Percentiles rank a stretch among this genome's conserved stretches.
Conservation (phyloP, 2,797 vertebrate species). For the Zalophus californianus region DNA sequence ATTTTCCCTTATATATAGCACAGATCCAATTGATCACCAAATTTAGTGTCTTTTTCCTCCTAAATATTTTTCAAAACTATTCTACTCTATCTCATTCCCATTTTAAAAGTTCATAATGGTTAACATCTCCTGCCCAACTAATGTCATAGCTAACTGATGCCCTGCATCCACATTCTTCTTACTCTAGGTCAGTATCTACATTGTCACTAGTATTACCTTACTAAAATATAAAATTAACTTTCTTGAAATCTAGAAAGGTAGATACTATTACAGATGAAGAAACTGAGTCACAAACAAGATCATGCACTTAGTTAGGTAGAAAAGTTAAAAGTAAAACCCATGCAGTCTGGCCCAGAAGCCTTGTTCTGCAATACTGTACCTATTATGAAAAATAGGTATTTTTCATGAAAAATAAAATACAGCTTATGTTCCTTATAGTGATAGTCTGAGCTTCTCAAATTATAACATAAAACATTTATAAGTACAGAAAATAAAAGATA, state of each 20-base stretch:
- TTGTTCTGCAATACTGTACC: background rate
- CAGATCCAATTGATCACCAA: background rate
- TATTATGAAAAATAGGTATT: background rate
- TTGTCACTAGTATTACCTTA: background rate
- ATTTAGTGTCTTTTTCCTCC: background rate
- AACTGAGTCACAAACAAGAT: background rate
- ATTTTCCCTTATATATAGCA: background rate
- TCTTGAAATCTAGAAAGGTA: background rate
- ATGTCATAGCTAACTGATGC: background rate
- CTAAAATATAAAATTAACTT: background rate
- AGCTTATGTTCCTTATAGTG: background rate
- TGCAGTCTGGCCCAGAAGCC: background rate
- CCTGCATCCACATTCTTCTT: background rate
- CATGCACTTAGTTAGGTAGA: background rate
- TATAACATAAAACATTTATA: constrained; percentile 62
- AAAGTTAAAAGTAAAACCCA: constrained; percentile 8
- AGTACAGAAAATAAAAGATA: background rate
- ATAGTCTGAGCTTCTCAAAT: background rate
- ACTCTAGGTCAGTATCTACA: background rate
- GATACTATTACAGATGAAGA: background rate
- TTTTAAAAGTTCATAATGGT: background rate
- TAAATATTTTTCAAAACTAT: background rate
- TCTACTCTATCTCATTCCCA: background rate
- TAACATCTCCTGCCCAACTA: background rate
- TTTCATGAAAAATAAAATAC: constrained; percentile 54